These are phyloP conservation scores for Eubasilissa splendida DNA, from an alignment of 2,888 invertebrate species.

Conservation along the genomic window DNA sequence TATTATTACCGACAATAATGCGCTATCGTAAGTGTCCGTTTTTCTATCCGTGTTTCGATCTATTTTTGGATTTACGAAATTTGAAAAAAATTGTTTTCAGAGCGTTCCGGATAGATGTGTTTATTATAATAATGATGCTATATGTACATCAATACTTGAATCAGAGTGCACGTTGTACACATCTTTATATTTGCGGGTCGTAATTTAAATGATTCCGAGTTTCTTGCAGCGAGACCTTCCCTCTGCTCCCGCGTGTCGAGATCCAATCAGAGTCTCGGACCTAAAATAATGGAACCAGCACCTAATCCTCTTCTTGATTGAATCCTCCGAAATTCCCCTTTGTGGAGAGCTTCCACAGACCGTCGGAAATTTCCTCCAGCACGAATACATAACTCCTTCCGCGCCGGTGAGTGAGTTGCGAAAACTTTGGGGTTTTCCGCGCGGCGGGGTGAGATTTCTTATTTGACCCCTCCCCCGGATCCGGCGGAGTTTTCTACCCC, in stretches of 20 bases:
- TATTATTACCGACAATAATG: too few relatives aligned
- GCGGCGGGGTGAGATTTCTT: conserved; percentile 53
- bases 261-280: conserved; percentile 34
- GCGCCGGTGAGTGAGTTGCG: conserved; percentile 47
- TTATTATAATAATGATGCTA: too few relatives aligned
- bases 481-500: conserved; percentile 38
- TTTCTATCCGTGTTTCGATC: too few relatives aligned
- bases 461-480: conserved; percentile 51
- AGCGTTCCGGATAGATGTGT: too few relatives aligned
- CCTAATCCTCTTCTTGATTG: conserved; percentile 55
- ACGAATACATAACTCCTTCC: conserved; percentile 54
- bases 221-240: too few relatives aligned
- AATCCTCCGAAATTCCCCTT: conserved; percentile 51
- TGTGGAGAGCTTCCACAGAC: conserved; percentile 30
- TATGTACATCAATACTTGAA: too few relatives aligned
- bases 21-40: too few relatives aligned
- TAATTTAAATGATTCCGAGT: too few relatives aligned
- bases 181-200: too few relatives aligned
- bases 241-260: not conserved
- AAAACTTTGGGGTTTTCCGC: conserved; percentile 46
- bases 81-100: too few relatives aligned
- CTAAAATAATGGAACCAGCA: conserved; percentile 45
- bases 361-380: conserved; percentile 43
- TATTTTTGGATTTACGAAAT: too few relatives aligned
- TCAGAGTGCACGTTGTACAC: too few relatives aligned